Percentiles rank a stretch among this genome's conserved stretches.
Evolutionary conservation across 2,113 vertebrate species (phyloP).

Genomic region (Equus przewalskii): DNA sequence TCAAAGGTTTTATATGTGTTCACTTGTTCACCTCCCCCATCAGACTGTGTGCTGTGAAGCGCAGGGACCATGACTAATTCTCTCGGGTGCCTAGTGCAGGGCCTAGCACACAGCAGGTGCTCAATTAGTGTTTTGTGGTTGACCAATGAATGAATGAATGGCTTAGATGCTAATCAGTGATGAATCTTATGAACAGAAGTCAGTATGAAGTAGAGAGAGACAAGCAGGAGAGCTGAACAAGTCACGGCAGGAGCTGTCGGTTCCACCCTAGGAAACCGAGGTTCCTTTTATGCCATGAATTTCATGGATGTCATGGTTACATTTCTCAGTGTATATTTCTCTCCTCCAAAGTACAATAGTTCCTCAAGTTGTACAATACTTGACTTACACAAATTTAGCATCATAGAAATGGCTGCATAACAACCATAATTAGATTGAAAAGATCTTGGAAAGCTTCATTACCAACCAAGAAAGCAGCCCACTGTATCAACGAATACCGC

Average conservation of each 20-base stretch:
- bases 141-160: conserved; percentile 7
- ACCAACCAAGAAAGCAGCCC: neutral
- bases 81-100: neutral
- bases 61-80: neutral
- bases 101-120: neutral
- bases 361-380: conserved; percentile 9
- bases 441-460: conserved; percentile 4
- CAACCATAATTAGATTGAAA: conserved; percentile 59
- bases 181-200: neutral
- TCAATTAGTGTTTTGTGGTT: neutral
- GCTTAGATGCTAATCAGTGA: neutral
- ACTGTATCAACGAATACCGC: neutral
- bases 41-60: neutral
- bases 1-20: neutral
- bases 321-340: conserved; percentile 30
- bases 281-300: conserved; percentile 24
- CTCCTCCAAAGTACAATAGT: conserved; percentile 7
- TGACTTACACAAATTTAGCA: conserved; percentile 39
- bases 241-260: neutral
- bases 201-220: neutral
- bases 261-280: neutral
- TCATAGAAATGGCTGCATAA: conserved; percentile 39
- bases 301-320: conserved; percentile 32
- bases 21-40: neutral
- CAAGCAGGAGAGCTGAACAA: neutral